These are phyloP conservation scores for Mirza zaza DNA, from an alignment of 2,113 vertebrate species.

Conservation along the genomic window DNA sequence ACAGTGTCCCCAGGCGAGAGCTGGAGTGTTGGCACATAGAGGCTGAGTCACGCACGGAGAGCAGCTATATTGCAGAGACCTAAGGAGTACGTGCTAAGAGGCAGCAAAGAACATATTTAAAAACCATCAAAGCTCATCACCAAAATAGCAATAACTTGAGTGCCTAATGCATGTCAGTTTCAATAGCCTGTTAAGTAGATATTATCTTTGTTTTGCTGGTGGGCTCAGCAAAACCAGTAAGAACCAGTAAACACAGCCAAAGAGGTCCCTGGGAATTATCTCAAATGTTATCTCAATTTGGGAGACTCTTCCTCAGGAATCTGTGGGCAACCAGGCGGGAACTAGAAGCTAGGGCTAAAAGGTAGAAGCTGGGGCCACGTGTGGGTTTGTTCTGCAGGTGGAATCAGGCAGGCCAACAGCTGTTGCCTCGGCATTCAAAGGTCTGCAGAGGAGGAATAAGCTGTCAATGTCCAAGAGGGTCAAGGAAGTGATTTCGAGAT, in stretches of 20 bases:
- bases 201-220: not conserved
- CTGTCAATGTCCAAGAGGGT: not conserved
- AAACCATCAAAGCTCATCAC: not conserved
- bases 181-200: not conserved
- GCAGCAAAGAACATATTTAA: not conserved
- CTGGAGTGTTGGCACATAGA: not conserved
- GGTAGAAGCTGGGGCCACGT: not conserved
- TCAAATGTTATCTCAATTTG: not conserved
- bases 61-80: not conserved
- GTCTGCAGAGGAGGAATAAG: not conserved
- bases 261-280: not conserved
- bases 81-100: not conserved
- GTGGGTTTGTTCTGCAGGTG: not conserved
- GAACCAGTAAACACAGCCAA: not conserved
- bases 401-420: not conserved
- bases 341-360: not conserved
- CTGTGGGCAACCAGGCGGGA: not conserved
- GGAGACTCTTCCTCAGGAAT: not conserved
- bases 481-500: not conserved
- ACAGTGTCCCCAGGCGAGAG: not conserved
- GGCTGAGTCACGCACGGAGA: no score
- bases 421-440: not conserved
- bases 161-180: not conserved
- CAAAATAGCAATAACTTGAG: not conserved
- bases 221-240: not conserved